A percentile compares a stretch with the other conserved stretches of the same genome.
These are phyloP conservation scores for Orthosia incerta DNA, from an alignment of 2,888 invertebrate species.

Conservation along the genomic window DNA sequence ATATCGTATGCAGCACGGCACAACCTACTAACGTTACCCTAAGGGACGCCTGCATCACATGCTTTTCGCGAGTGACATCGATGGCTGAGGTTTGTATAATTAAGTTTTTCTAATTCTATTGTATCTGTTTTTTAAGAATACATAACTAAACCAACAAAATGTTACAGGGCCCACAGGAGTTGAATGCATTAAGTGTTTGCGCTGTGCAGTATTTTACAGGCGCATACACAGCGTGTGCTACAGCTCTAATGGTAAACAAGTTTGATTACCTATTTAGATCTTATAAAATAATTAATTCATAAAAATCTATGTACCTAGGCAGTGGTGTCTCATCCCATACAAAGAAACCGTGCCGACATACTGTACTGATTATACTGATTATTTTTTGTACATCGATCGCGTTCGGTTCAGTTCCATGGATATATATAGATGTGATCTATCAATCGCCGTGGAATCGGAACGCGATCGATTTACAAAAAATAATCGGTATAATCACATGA, in stretches of 20 bases:
- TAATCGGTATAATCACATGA: too few species aligned
- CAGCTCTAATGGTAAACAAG: conserved; percentile 80
- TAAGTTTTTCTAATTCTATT: neutral
- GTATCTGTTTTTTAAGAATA: neutral
- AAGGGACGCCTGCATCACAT: conserved; percentile 92
- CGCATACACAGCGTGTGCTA: conserved; percentile 89
- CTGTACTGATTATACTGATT: too few species aligned
- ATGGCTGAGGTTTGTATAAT: conserved; percentile 81
- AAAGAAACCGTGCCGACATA: too few species aligned
- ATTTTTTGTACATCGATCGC: too few species aligned
- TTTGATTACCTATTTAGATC: neutral
- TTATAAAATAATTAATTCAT: neutral
- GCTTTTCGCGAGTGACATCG: conserved; percentile 91
- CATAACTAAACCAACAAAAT: neutral
- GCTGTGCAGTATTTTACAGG: conserved; percentile 89
- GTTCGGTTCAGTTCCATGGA: too few species aligned
- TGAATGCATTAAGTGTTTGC: conserved; percentile 89
- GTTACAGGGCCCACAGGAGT: conserved; percentile 89
- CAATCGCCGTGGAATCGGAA: too few species aligned
- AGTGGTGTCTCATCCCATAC: too few species aligned
- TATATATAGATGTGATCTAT: too few species aligned
- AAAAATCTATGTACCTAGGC: too few species aligned
- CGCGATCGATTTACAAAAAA: too few species aligned
- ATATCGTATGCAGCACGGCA: conserved; percentile 92
- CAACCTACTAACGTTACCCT: conserved; percentile 90